Evolutionary conservation across 2,113 vertebrate genomes (phyloP), one percentile per base, ranked within the genome.

Genomic region (Salminus brasiliensis): DNA sequence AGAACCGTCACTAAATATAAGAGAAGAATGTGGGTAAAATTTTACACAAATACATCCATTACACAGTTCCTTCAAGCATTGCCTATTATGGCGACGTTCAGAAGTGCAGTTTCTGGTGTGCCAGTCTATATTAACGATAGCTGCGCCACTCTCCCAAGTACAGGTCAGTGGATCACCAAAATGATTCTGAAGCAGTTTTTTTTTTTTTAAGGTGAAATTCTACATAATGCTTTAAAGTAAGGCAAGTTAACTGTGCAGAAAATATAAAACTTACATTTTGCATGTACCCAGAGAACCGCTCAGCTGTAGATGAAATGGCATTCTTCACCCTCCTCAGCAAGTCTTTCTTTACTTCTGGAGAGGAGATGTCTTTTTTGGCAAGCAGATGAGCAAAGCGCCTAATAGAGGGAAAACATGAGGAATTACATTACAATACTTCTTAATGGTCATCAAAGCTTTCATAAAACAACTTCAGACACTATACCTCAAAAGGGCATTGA

Each of bases 211-310:
- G n/a, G n/a, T n/a, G n/a, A n/a, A n/a, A n/a, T n/a, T n/a, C n/a
- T n/a, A n/a, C n/a, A n/a, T n/a, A n/a, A n/a, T 41, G 15, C 18
- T 27, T 70, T 45, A 5, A 53, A 23, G 21, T 18, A 15, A 21
- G 5, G 30, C 11, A 39, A n/a, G 23, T 13, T 47, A 29, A 69
- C 8, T 7, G 4, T 27, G 23, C 6, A 36, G 2, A 3, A 47
- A 18, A 32, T 15, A 43, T 23, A 29, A 41, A 10, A 23, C 96
- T 96, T 90, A 99, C 98, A 16, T 99, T 99, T 87, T 99, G 98
- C 95, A 97, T 95, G 88, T 99, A 99, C 59, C 98, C 98, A 84
- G 98, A 99, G 89, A 99, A 99, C 30, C 98, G 92, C 89, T 99
- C 98, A 13, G 97, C 98, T 3, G 97, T 99, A 78, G 97, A 95